Conservation (phyloP, 2,888 invertebrate species). For the Panzeria rudis region DNA sequence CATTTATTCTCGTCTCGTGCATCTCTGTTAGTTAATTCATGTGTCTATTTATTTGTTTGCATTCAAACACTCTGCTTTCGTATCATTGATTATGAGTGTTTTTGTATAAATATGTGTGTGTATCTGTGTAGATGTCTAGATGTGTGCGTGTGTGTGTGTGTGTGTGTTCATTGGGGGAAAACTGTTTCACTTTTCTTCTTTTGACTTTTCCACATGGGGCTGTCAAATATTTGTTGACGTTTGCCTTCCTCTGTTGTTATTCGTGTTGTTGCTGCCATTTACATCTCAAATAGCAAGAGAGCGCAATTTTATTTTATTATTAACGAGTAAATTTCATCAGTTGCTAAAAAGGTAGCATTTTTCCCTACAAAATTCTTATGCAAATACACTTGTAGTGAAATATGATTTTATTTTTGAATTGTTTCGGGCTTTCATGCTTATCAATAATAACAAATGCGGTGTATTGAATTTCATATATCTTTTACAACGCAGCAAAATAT, state of each 20-base stretch:
- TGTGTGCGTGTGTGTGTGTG: constrained; percentile 22
- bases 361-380: constrained; percentile 3
- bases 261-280: constrained; percentile 41
- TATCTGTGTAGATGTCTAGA: too few relatives aligned
- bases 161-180: constrained; percentile 31
- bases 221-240: constrained; percentile 69
- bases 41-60: constrained; percentile 30
- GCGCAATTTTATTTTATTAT: not conserved
- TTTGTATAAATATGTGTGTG: constrained; percentile 2
- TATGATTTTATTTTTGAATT: not conserved
- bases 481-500: too few relatives aligned
- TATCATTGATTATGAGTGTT: not conserved
- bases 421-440: not conserved
- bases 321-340: constrained; percentile 33
- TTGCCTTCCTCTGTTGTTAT: constrained; percentile 52
- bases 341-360: constrained; percentile 42
- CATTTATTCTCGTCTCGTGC: constrained; percentile 40
- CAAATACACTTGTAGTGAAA: not conserved
- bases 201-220: constrained; percentile 69
- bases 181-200: constrained; percentile 47
- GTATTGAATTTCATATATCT: too few relatives aligned
- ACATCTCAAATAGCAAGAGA: constrained; percentile 36
- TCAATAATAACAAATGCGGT: too few relatives aligned
- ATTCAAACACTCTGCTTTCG: constrained; percentile 18
- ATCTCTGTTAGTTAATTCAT: constrained; percentile 26